Evolutionary conservation across 1,140 invertebrate genomes (phyloP), one percentile per base, ranked within the genome.

Genomic region (Neodiprion pinetum): DNA sequence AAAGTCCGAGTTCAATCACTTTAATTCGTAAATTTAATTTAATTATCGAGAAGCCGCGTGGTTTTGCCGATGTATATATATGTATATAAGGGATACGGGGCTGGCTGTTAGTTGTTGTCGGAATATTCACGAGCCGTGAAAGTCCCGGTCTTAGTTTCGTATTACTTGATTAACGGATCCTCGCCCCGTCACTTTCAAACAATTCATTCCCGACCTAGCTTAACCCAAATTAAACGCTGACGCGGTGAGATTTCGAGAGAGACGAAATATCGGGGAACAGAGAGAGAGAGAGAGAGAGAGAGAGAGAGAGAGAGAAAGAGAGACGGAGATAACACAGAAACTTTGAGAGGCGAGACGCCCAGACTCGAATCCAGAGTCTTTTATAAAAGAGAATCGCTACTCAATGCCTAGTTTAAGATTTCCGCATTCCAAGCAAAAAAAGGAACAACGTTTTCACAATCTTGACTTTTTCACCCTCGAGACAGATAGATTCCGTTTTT

Each of bases 131-230:
- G 53, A 61, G n/a, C 53, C 53, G 53, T 61, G 53, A 61, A 61
- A 61, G 53, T 61, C 53, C 53, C 53, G 53, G 53, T 61, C 53
- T 61, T 61, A 61, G 53, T 61, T 61, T 61, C 53, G 53, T 61
- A 61, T 61, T 11, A 61, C 53, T 61, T 61, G 53, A 61, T 61
- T 61, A 61, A 61, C 53, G 53, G 53, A 61, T 61, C 53, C 53
- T 61, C 53, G 53, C 28, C 28, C 11, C 53, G 53, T 61, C 53
- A 61, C 53, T 61, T 61, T 61, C 53, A 9, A 61, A 61, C 53
- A 61, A 61, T 61, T 61, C n/a, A 17, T 61, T 61, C 53, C 53
- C 53, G 53, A 61, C 53, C 53, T 61, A 61, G 53, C n/a, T 17
- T 17, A 61, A 61, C 53, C 53, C n/a, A 61, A 61, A 12, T 17